Evolutionary conservation across 1,140 invertebrate species (phyloP).

Genomic region (Hypothenemus hampei): DNA sequence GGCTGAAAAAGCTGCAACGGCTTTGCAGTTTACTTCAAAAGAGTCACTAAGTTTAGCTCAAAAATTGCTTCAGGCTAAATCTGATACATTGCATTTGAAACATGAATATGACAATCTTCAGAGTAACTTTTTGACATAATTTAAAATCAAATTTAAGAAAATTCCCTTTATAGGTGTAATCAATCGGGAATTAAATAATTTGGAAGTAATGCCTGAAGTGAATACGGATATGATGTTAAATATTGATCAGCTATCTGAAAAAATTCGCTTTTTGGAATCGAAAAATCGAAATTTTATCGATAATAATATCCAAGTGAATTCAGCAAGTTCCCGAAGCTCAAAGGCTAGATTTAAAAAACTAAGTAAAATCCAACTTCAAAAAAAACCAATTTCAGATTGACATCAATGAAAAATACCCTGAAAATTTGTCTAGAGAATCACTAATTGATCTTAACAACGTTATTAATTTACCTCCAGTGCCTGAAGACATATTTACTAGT

Average conservation of each 20-base stretch:
- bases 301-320: slow-evolving; percentile 24
- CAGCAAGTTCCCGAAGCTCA: slow-evolving; percentile 31
- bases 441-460: slow-evolving; percentile 45
- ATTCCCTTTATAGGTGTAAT: background rate
- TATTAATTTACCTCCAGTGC: slow-evolving; percentile 45
- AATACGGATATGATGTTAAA: slow-evolving; percentile 1
- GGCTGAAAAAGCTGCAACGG: slow-evolving; percentile 34
- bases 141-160: slow-evolving; percentile 1
- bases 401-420: slow-evolving; percentile 47
- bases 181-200: background rate
- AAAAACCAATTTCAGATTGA: slow-evolving; percentile 36
- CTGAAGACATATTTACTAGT: slow-evolving; percentile 46
- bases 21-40: slow-evolving; percentile 35
- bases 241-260: slow-evolving; percentile 29
- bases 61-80: slow-evolving; percentile 29
- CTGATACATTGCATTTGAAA: too few relatives aligned
- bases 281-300: slow-evolving; percentile 31
- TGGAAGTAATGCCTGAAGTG: slow-evolving; percentile 12
- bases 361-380: background rate
- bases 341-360: slow-evolving; percentile 1
- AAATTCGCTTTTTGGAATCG: slow-evolving; percentile 40
- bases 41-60: slow-evolving; percentile 38
- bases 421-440: slow-evolving; percentile 45
- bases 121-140: background rate
- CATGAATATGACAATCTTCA: slow-evolving; percentile 41